These are phyloP conservation scores for Synergus itoensis DNA, from an alignment of 2,888 invertebrate genomes.

Conservation along the genomic window DNA sequence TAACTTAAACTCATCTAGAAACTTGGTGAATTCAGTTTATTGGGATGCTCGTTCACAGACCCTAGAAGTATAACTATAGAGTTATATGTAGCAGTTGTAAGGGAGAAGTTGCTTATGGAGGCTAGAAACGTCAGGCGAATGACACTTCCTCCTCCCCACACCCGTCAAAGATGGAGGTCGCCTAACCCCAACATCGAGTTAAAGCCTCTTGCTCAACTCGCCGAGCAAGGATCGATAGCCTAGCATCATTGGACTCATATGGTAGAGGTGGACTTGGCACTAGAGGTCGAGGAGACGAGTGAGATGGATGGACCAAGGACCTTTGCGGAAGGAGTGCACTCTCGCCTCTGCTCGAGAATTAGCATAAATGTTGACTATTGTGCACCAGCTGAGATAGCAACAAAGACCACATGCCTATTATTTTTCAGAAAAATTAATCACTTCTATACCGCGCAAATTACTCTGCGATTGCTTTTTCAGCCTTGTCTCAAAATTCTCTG, in stretches of 20 bases:
- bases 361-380: conserved; percentile 70
- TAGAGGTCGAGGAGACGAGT: conserved; percentile 48
- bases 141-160: conserved; percentile 64
- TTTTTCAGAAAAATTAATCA: conserved; percentile 72
- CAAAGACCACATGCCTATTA: conserved; percentile 65
- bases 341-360: conserved; percentile 62
- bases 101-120: conserved; percentile 51
- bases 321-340: conserved; percentile 47
- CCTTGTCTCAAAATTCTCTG: conserved; percentile 1
- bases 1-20: conserved; percentile 45
- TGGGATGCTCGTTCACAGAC: conserved; percentile 45
- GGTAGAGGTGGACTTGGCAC: conserved; percentile 44
- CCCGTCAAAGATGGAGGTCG: conserved; percentile 37
- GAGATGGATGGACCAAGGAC: conserved; percentile 46
- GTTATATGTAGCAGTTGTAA: conserved; percentile 12
- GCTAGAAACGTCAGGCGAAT: conserved; percentile 62
- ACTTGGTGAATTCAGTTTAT: conserved; percentile 52
- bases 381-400: conserved; percentile 69
- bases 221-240: conserved; percentile 72
- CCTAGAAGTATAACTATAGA: conserved; percentile 51
- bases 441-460: conserved; percentile 68
- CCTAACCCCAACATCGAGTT: conserved; percentile 59
- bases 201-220: conserved; percentile 67
- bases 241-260: conserved; percentile 69
- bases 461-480: conserved; percentile 64